Base-by-base conservation (phyloP, 2,888 invertebrate genomes). In the Cosmopolites sordidus region DNA sequence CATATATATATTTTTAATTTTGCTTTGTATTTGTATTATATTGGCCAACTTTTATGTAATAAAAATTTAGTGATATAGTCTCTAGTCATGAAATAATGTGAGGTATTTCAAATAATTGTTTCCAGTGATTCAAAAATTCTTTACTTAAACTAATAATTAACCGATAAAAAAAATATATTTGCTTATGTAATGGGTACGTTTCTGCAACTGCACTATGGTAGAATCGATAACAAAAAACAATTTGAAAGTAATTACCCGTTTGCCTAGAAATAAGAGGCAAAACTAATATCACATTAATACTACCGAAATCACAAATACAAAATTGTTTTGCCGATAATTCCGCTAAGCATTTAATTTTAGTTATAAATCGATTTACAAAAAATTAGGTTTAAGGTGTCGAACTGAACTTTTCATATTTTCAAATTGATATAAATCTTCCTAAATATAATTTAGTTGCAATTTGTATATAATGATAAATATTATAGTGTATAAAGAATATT, bases 121-220 rank as follows among this genome's bases (percentile, higher is more conserved):
- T 33, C 11, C 9, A 27, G 11, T 12, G 11, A 9, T 33, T 9
- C 12, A 33, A 33, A 33, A 33, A 33, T 12, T 12, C 3, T 33
- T 12, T 33, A 4, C n/a, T 11, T 9, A 33, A 33, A 33, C 4
- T 33, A 12, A 33, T n/a, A 33, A 33, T n/a, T 33, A 33, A 11
- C n/a, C 11, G 11, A 33, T 11, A 33, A 33, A 27, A 27, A 27
- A 33, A 33, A n/a, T 33, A 33, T 11, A 6, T 4, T 3, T 5
- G 11, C 12, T 33, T 12, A 33, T 12, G 11, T 33, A 22, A 14
- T 52, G 48, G 55, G 55, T 55, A 55, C 55, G 55, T 55, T 55
- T 46, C 55, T 55, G 55, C 51, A 55, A 55, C 55, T 55, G 55
- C 55, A 55, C 48, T 47, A 48, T 40, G 18, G 40, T 47, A 51